phyloP scores from a whole-genome alignment of 2,797 vertebrate species.

The Halcyon smyrnensis region DNA sequence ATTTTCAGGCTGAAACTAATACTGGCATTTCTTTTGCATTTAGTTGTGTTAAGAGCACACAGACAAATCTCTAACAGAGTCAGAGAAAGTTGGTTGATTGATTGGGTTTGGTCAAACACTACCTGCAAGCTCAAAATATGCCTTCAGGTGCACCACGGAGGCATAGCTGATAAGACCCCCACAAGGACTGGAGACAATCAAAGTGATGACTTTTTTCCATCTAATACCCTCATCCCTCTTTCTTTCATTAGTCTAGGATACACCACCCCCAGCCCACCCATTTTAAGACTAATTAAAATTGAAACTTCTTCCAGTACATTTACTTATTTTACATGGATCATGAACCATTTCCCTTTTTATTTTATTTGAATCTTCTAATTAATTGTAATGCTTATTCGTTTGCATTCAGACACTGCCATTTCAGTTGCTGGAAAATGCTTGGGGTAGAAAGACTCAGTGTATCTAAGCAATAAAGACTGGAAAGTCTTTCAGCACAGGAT shows the following conservation, averaged over 20 bases:
- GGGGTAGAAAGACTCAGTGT: neutral
- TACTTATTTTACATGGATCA: slow-evolving; percentile 12
- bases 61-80: neutral
- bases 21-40: neutral
- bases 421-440: slow-evolving; percentile 4
- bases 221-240: neutral
- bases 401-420: neutral
- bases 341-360: neutral
- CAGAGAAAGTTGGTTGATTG: neutral
- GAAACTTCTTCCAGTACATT: slow-evolving; percentile 40
- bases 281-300: slow-evolving; percentile 15
- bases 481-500: neutral
- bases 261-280: neutral
- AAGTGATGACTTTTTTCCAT: neutral
- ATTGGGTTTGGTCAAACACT: neutral
- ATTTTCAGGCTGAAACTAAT: neutral
- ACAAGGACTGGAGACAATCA: neutral
- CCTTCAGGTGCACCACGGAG: neutral
- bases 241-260: neutral
- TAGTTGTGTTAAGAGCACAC: neutral
- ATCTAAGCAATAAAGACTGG: neutral
- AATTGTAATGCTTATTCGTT: neutral
- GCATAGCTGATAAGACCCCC: neutral
- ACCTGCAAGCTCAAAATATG: neutral
- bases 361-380: slow-evolving; percentile 22